Evolutionary conservation across 2,113 vertebrate genomes (phyloP), one percentile per base, ranked within the genome.

Genomic region (Isichthys henryi): DNA sequence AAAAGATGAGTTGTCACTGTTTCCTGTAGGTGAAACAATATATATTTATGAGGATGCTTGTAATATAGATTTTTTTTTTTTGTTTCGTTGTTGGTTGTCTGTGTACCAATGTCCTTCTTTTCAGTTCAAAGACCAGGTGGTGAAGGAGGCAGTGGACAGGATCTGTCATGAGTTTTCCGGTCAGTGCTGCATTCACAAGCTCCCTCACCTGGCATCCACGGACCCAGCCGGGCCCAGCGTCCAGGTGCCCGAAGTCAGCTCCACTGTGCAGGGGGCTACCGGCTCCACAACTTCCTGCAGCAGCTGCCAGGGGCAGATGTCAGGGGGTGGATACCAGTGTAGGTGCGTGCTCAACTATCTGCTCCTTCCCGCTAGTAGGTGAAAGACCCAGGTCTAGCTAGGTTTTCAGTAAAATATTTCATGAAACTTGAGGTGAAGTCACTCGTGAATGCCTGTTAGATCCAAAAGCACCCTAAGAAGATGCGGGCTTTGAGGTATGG

Each of bases 241-340:
- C 19, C 56, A 93, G 15, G 84, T 92, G 5, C 88, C 93, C 0
- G 92, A 91, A 80, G 91, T 91, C 0, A 94, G 93, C 0, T 62
- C 92, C 3, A 94, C 92, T 91, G 93, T 94, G 82, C 93, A 92
- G 90, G 92, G 91, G 93, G 96, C 92, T 91, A 95, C 95, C 95
- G 96, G 97, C 95, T 97, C 89, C 94, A 98, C 92, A 89, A 96
- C 98, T 21, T 94, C 95, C 93, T 99, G 98, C 94, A 97, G 95
- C 94, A 96, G 90, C 94, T 99, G 98, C 95, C 97, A 96, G 90
- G 96, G 96, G 3, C 95, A 95, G 21, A 98, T 98, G 11, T 92
- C 97, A 0, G 98, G 98, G 4, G 96, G 98, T 85, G 98, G 98
- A 84, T 99, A 99, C 95, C 98, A 99, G 91, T 99, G 98, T 97